phyloP scores from a whole-genome alignment of 2,888 invertebrate genomes.

The Euclidia mi region DNA sequence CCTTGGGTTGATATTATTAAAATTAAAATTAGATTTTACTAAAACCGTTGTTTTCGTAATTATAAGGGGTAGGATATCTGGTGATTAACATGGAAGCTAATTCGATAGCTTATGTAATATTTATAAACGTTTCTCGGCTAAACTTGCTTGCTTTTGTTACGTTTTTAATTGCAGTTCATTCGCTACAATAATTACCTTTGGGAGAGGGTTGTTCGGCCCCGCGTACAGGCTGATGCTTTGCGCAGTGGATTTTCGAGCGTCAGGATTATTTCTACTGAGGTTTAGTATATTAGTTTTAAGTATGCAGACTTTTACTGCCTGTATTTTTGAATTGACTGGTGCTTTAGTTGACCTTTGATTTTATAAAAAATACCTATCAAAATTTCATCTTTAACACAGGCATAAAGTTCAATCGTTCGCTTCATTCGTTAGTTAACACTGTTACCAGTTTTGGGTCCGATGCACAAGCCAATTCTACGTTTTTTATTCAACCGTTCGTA shows the following conservation, averaged over 20 bases:
- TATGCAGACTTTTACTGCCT: too few species aligned
- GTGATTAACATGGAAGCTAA: conserved; percentile 71
- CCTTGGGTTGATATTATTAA: conserved; percentile 80
- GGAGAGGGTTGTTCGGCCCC: conserved; percentile 77
- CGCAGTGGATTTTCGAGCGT: neutral
- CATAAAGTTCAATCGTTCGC: too few species aligned
- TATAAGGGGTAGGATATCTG: conserved; percentile 66
- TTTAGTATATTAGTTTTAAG: too few species aligned
- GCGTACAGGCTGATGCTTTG: conserved; percentile 62
- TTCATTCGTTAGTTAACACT: too few species aligned
- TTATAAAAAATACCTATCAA: too few species aligned
- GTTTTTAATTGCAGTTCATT: conserved; percentile 88
- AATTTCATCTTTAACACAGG: too few species aligned
- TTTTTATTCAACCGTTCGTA: too few species aligned
- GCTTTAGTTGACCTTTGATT: too few species aligned
- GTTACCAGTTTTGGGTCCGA: too few species aligned
- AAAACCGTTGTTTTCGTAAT: conserved; percentile 81
- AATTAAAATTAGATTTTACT: conserved; percentile 87
- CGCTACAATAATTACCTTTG: conserved; percentile 87
- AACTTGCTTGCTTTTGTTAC: conserved; percentile 86
- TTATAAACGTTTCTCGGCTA: conserved; percentile 79
- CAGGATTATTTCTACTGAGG: neutral
- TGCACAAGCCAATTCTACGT: too few species aligned
- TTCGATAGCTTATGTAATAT: conserved; percentile 86
- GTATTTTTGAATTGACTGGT: too few species aligned